A percentile compares a stretch with the other conserved stretches of the same genome.
Conservation (phyloP, 2,113 vertebrate genomes). For the Pimephales promelas region DNA sequence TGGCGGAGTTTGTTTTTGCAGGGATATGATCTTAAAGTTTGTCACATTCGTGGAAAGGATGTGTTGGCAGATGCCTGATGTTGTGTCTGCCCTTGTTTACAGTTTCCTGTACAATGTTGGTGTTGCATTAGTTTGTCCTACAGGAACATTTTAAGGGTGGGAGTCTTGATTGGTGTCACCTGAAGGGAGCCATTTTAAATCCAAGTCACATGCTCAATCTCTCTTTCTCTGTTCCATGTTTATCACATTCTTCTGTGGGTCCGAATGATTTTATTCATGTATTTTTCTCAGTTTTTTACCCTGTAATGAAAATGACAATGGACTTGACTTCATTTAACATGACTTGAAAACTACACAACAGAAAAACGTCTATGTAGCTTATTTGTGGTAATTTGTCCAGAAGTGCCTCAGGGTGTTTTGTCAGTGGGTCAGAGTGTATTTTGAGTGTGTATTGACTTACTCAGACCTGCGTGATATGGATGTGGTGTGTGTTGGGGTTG, state of each 20-base stretch:
- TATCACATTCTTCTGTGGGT: not conserved
- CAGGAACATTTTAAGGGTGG: not conserved
- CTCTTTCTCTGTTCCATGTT: not conserved
- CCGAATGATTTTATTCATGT: not conserved
- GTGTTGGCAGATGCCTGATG: not conserved
- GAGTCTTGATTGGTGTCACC: no score
- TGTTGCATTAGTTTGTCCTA: not conserved
- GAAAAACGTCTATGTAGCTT: not conserved
- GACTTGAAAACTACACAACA: not conserved
- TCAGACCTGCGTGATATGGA: not conserved
- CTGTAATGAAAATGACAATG: not conserved
- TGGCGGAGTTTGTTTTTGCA: not conserved
- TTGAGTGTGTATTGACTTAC: constrained; percentile 13
- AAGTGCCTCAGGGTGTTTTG: not conserved
- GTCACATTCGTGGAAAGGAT: not conserved
- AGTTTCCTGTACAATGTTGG: not conserved
- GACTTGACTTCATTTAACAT: not conserved
- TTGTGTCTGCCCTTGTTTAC: not conserved
- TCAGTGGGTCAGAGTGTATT: constrained; percentile 2
- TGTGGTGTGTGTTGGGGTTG: not conserved
- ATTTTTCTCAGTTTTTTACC: not conserved
- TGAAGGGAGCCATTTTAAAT: no score
- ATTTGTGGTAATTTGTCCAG: not conserved
- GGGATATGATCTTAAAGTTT: not conserved
- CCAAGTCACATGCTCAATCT: no score